Base-by-base conservation (phyloP, 1,140 invertebrate species). In the Lordiphosa stackelbergi region DNA sequence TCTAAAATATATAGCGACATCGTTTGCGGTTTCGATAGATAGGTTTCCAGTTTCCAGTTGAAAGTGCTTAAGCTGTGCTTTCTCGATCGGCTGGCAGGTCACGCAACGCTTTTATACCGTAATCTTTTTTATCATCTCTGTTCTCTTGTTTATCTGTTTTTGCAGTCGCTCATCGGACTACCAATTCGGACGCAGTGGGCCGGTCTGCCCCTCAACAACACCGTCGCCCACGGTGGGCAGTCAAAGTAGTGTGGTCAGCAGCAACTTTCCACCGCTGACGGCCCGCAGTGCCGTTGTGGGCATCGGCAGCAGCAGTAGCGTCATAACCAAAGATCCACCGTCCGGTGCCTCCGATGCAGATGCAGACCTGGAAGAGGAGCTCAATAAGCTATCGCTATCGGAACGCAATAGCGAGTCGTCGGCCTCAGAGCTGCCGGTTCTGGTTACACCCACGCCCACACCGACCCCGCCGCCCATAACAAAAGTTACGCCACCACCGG, bases 401-500 rank as follows among this genome's bases (percentile, higher is more conserved):
- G 54, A 71, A 24, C 66, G 58, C 4, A 73, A 70, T 7, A 69
- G 61, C 36, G 73, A 69, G 24, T 60, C 70, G 4, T 62, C 66
- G 9, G 40, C 53, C 0, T 51, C 69, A 24, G 75, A 78, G 49
- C 12, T 71, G 54, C 70, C 65, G 13, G 37, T 60, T 4, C 24
- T 60, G 4, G 31, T 52, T 9, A 24, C 62, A 7, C 53, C 60
- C 53, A 53, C 53, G 16, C 49, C 61, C 40, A 55, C 61, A 34
- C 62, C 60, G 31, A 59, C 65, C 48, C 71, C 71, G 47, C 70
- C 78, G 53, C 69, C 69, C 40, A 31, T 70, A 5, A 45, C 70
- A 16, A 71, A 83, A 38, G 48, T 84, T 42, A 79, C 74, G 41
- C 72, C 66, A 43, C 54, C 66, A 34, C 72, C 65, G 7, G 61